phyloP scores from a whole-genome alignment of 2,113 vertebrate species.

The Callorhinus ursinus region DNA sequence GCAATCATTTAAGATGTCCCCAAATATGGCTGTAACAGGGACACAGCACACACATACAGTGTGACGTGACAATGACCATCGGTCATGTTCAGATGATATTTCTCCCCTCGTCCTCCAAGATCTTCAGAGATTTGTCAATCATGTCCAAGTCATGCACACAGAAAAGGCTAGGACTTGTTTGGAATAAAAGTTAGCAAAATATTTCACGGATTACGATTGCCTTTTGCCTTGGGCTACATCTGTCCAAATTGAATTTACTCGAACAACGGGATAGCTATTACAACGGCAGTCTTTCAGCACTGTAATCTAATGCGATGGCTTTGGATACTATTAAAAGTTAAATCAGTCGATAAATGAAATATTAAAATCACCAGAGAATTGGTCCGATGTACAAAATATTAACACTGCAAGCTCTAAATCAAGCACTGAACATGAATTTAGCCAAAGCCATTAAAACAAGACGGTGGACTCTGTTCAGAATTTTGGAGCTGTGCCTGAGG shows the following conservation, averaged over 20 bases:
- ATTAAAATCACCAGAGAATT: slow-evolving; percentile 72
- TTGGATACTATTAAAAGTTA: slow-evolving; percentile 78
- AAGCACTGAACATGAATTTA: slow-evolving; percentile 61
- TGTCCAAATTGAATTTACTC: slow-evolving; percentile 69
- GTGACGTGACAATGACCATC: not conserved
- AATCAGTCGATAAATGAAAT: slow-evolving; percentile 80
- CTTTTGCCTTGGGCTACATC: slow-evolving; percentile 66
- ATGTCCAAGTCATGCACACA: not conserved
- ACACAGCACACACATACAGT: not conserved
- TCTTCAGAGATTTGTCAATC: not conserved
- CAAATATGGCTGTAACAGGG: not conserved
- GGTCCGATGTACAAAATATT: slow-evolving; percentile 69
- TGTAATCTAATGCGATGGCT: slow-evolving; percentile 75
- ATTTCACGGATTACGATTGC: slow-evolving; percentile 32
- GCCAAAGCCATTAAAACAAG: slow-evolving; percentile 51
- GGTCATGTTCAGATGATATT: not conserved
- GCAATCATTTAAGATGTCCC: not conserved
- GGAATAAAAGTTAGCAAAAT: slow-evolving; percentile 12
- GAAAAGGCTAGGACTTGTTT: slow-evolving; percentile 44
- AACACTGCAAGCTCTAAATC: slow-evolving; percentile 66
- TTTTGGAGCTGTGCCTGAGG: not conserved
- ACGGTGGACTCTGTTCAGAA: not conserved
- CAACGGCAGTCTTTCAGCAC: slow-evolving; percentile 19
- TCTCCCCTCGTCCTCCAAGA: not conserved
- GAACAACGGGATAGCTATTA: slow-evolving; percentile 61